Conservation (phyloP, 2,797 vertebrate species). For the Thamnophis elegans region DNA sequence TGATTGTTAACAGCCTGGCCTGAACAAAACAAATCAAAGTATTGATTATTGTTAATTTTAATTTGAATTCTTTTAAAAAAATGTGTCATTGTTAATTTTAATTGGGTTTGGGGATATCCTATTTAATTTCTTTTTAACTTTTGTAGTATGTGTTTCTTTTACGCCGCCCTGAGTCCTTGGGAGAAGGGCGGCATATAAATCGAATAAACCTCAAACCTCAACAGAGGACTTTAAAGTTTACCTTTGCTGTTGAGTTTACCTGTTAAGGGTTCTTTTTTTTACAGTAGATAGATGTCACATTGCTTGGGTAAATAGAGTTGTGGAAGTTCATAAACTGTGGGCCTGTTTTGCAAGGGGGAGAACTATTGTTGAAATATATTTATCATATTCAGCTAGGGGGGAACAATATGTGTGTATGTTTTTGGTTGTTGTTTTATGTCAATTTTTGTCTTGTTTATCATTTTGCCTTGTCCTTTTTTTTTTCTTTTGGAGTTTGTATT, state of each 20-base stretch:
- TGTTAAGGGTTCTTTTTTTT: neutral
- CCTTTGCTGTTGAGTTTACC: neutral
- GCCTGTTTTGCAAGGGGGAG: neutral
- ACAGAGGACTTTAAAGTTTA: neutral
- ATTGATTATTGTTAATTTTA: too few relatives aligned
- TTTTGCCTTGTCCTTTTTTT: neutral
- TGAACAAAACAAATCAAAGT: too few relatives aligned
- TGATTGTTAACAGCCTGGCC: neutral
- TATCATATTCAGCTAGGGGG: neutral
- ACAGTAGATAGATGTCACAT: neutral
- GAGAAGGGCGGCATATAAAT: too few relatives aligned
- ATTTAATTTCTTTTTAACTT: too few relatives aligned
- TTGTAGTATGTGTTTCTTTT: too few relatives aligned
- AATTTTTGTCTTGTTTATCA: neutral
- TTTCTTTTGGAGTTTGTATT: neutral
- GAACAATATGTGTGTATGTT: neutral
- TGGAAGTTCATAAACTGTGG: neutral
- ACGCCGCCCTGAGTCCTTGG: too few relatives aligned
- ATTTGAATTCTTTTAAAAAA: too few relatives aligned
- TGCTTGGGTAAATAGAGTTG: neutral
- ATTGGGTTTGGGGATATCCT: too few relatives aligned
- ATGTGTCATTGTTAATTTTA: too few relatives aligned
- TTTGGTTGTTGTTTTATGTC: neutral
- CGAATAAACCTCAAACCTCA: too few relatives aligned
- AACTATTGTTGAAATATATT: neutral